Evolutionary conservation across 2,888 invertebrate genomes (phyloP).

Genomic region (Nineta flava): DNA sequence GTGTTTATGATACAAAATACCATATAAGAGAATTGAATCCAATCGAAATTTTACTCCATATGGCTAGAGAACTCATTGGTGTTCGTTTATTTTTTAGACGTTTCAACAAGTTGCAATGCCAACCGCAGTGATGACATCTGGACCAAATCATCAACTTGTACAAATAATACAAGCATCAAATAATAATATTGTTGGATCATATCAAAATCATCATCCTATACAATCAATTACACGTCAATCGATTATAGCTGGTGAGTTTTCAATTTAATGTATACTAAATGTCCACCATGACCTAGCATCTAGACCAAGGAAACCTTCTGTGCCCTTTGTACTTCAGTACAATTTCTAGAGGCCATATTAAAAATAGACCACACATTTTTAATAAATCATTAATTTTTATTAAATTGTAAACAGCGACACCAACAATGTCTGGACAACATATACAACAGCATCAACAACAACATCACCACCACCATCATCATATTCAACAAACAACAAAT

Average conservation of each 20-base stretch:
- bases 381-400: no score
- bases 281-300: no score
- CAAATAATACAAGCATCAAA: constrained; percentile 10
- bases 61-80: no score
- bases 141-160: constrained; percentile 9
- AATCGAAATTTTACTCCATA: no score
- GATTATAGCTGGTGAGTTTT: constrained; percentile 6
- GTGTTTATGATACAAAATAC: no score
- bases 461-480: neutral
- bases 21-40: no score
- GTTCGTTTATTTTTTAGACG: constrained; percentile 6
- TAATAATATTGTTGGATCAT: constrained; percentile 6
- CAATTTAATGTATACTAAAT: neutral
- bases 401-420: no score
- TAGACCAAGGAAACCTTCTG: no score
- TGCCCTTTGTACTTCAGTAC: no score
- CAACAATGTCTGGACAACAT: no score
- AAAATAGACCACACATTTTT: neutral
- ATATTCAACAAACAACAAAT: constrained; percentile 12
- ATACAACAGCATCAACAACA: no score
- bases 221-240: constrained; percentile 5
- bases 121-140: constrained; percentile 8
- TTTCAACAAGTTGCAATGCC: constrained; percentile 10
- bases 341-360: neutral
- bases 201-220: constrained; percentile 7